These are phyloP conservation scores for Drosophila maculinotata DNA, from an alignment of 2,888 invertebrate species.

Conservation along the genomic window DNA sequence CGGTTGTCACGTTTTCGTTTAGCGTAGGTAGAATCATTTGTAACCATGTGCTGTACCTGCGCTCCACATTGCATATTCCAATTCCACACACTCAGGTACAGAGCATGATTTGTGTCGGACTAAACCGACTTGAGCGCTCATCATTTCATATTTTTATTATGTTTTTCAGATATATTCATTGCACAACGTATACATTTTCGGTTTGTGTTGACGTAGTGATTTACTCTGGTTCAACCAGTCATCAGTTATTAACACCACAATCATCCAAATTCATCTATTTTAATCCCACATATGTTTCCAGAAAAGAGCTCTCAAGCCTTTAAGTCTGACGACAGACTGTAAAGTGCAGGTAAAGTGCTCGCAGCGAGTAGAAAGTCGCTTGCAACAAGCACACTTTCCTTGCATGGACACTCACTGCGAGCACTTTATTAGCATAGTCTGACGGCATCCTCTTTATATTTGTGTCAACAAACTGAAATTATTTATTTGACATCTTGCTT, in stretches of 20 bases:
- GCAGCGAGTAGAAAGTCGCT: no score
- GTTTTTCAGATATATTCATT: no score
- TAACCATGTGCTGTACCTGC: conserved; percentile 22
- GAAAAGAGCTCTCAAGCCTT: neutral
- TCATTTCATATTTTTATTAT: conserved; percentile 1
- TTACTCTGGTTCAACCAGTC: neutral
- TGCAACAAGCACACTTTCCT: no score
- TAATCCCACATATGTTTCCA: neutral
- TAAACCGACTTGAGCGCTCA: conserved; percentile 20
- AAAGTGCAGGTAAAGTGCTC: no score
- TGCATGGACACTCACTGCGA: no score
- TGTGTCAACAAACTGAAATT: conserved; percentile 10
- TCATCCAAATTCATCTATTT: neutral
- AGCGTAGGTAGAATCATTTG: conserved; percentile 14
- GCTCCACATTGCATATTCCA: neutral
- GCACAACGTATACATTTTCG: no score
- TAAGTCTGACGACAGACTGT: no score
- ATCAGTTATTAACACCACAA: neutral
- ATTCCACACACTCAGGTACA: conserved; percentile 11
- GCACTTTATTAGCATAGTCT: no score
- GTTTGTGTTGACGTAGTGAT: no score
- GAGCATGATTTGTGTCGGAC: conserved; percentile 20
- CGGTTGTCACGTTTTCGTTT: conserved; percentile 6
- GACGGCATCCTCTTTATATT: no score
- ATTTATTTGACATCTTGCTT: conserved; percentile 11